These are phyloP conservation scores for Heliocidaris tuberculata DNA, from an alignment of 35 echinoderm and acorn worm species.

Conservation along the genomic window DNA sequence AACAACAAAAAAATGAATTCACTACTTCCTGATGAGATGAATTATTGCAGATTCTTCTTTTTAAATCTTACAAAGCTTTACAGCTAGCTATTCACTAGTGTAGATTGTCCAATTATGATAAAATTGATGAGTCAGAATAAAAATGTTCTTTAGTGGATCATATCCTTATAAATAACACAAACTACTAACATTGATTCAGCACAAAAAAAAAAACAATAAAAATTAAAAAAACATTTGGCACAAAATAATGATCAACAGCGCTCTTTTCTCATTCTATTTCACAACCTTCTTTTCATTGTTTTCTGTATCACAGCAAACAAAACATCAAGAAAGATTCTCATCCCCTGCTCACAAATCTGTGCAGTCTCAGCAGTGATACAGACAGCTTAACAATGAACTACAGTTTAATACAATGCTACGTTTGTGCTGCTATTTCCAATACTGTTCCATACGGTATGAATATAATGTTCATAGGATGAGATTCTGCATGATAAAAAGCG, in stretches of 20 bases:
- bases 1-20: too few species aligned
- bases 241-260: background rate
- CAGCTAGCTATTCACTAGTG: background rate
- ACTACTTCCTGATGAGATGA: background rate
- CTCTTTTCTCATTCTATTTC: background rate
- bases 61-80: background rate
- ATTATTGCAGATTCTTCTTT: background rate
- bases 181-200: background rate
- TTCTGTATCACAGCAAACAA: background rate
- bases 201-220: background rate
- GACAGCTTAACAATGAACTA: background rate
- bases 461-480: too few species aligned
- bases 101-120: background rate
- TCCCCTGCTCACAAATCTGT: background rate
- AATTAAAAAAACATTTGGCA: background rate
- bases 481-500: background rate
- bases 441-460: background rate
- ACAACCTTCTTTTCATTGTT: background rate
- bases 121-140: background rate
- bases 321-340: background rate
- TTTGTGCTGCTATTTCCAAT: background rate
- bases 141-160: background rate
- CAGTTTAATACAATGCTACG: background rate
- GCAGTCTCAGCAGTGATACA: background rate
- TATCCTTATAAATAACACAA: conserved; percentile 6